Conservation (phyloP, 2,888 invertebrate genomes). For the Fragum fragum region DNA sequence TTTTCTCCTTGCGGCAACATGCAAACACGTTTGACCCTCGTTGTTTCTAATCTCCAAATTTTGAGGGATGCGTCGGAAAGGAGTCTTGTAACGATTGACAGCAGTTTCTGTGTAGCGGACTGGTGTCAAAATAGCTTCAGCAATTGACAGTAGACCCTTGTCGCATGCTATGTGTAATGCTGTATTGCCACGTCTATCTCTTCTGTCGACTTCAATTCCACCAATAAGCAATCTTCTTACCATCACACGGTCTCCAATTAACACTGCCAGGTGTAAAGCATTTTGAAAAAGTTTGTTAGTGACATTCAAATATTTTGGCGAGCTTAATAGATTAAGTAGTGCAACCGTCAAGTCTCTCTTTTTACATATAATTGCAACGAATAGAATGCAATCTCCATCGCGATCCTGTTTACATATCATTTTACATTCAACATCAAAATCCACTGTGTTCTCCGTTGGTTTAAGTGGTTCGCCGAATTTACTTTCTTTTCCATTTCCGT, state of each 20-base stretch:
- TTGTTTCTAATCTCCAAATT: conserved; percentile 47
- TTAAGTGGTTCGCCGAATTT: no score
- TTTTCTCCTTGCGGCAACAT: conserved; percentile 44
- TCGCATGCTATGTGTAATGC: conserved; percentile 58
- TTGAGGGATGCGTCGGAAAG: conserved; percentile 49
- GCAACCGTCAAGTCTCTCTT: neutral
- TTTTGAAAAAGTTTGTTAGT: conserved; percentile 50
- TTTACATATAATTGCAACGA: conserved; percentile 27
- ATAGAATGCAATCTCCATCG: conserved; percentile 30
- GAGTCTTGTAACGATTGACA: conserved; percentile 46
- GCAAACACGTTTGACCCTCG: conserved; percentile 49
- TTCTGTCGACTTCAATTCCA: conserved; percentile 46
- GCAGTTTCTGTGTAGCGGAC: conserved; percentile 44
- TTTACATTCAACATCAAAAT: conserved; percentile 7
- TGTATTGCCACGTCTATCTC: conserved; percentile 57
- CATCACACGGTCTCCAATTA: conserved; percentile 42
- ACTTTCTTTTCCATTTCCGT: no score
- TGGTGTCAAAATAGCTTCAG: conserved; percentile 33
- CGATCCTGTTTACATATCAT: conserved; percentile 19
- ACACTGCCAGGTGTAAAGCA: conserved; percentile 51
- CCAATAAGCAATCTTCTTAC: conserved; percentile 45
- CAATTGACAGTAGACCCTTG: conserved; percentile 23
- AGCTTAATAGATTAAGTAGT: conserved; percentile 26
- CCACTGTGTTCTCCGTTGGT: neutral
- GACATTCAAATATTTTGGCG: conserved; percentile 17